phyloP scores from a whole-genome alignment of 1,140 invertebrate genomes.

The Ptiloglossa arizonensis region DNA sequence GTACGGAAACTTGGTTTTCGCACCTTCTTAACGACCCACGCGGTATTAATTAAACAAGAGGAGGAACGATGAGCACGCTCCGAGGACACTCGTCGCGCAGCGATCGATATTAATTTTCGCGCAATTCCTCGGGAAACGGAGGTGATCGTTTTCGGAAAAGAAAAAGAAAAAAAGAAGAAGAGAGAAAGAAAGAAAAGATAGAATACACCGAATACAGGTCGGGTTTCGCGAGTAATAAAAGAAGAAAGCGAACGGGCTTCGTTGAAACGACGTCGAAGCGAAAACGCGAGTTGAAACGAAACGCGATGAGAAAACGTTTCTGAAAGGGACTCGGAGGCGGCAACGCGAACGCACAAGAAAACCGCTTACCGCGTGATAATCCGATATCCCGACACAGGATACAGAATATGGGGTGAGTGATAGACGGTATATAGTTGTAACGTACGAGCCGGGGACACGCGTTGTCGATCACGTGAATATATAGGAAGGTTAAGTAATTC shows the following conservation, averaged over 20 bases:
- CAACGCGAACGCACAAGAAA: constrained; percentile 32
- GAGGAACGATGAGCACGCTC: too few species aligned
- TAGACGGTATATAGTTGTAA: constrained; percentile 39
- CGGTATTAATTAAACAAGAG: too few species aligned
- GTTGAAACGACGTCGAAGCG: neutral
- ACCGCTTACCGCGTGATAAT: constrained; percentile 54
- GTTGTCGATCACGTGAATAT: constrained; percentile 43
- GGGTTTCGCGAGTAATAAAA: neutral
- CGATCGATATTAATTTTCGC: too few species aligned
- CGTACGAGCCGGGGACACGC: constrained; percentile 39
- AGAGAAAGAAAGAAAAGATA: too few species aligned
- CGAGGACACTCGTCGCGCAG: too few species aligned
- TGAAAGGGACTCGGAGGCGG: constrained; percentile 19
- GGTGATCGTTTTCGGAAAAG: too few species aligned
- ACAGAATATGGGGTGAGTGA: constrained; percentile 54
- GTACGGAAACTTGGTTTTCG: too few species aligned
- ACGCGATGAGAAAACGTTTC: constrained; percentile 37
- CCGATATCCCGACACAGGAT: constrained; percentile 55
- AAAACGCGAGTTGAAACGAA: neutral
- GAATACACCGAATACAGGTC: too few species aligned
- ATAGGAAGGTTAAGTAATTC: constrained; percentile 40
- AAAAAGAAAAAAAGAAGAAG: neutral
- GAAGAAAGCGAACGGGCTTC: neutral
- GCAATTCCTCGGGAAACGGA: neutral
- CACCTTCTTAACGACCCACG: too few species aligned